These are phyloP conservation scores for Anolis sagrei DNA, from an alignment of 2,113 vertebrate genomes.

Conservation along the genomic window DNA sequence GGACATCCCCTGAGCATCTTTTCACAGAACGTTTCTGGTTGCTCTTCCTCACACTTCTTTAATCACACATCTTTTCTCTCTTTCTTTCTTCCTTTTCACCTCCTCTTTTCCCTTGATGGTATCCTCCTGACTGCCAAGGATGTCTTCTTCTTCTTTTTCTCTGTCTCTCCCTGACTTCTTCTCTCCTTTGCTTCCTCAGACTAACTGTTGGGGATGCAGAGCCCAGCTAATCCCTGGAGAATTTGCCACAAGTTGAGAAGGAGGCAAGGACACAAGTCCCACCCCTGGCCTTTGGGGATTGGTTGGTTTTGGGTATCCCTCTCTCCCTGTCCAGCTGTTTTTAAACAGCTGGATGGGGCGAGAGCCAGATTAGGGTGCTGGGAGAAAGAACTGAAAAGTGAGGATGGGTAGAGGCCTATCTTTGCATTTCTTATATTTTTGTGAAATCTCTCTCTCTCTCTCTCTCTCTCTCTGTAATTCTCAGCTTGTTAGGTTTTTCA, in stretches of 20 bases:
- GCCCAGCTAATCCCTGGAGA: constrained; percentile 37
- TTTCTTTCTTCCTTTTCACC: neutral
- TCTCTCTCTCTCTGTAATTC: neutral
- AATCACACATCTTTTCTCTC: neutral
- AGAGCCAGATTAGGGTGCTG: neutral
- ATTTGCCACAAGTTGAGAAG: constrained; percentile 27
- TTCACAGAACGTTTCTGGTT: neutral
- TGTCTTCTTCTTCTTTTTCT: neutral
- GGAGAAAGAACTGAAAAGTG: neutral
- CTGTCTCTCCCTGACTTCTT: neutral
- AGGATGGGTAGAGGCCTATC: neutral
- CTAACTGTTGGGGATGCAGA: constrained; percentile 13
- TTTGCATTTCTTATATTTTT: neutral
- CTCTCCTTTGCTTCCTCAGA: constrained; percentile 1
- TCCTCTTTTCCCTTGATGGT: neutral
- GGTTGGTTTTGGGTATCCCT: constrained; percentile 24
- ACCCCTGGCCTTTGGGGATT: constrained; percentile 26
- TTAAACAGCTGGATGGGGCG: constrained; percentile 22
- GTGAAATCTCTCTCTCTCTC: neutral
- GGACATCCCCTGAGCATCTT: constrained; percentile 13
- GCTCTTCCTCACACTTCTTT: too few relatives aligned
- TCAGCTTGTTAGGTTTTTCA: neutral
- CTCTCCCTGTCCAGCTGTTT: constrained; percentile 31
- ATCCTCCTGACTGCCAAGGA: neutral
- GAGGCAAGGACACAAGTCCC: constrained; percentile 25